phyloP scores from a whole-genome alignment of 23 tunicate genomes.

The Trididemnum miniatum region DNA sequence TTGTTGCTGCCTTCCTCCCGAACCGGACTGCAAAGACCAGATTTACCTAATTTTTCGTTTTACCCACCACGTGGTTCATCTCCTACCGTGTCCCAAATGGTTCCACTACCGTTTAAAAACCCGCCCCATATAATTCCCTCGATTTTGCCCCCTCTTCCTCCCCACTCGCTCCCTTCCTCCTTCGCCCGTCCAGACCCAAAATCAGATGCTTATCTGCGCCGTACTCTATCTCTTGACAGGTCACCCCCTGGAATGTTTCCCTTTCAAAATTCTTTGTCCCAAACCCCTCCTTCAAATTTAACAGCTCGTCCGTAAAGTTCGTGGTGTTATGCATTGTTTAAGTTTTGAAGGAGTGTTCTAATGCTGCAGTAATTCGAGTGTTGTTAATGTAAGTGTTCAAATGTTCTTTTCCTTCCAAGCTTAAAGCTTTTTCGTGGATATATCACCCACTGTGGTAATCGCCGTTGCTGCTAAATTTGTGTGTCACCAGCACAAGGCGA shows the following conservation, averaged over 20 bases:
- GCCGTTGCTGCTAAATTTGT: no score
- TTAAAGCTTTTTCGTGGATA: neutral
- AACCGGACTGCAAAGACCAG: no score
- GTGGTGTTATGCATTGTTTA: neutral
- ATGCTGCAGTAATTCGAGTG: neutral
- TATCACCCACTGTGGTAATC: no score
- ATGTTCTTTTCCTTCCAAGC: neutral
- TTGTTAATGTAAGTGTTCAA: neutral
- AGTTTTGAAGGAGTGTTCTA: neutral
- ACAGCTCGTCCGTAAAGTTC: constrained; percentile 11
- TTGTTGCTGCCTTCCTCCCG: neutral
- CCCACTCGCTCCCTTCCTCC: neutral
- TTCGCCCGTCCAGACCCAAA: neutral
- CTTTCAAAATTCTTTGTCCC: neutral
- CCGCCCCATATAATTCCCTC: neutral
- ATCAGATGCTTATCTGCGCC: neutral
- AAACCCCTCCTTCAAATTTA: neutral
- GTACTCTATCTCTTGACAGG: neutral
- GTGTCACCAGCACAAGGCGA: no score
- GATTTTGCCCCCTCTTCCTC: neutral
- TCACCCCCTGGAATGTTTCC: neutral
- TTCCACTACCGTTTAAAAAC: no score
- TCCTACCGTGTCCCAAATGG: no score
- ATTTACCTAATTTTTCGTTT: no score
- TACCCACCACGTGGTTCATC: no score